These are phyloP conservation scores for Gallinago stenura DNA, from an alignment of 2,797 vertebrate species.

Conservation along the genomic window DNA sequence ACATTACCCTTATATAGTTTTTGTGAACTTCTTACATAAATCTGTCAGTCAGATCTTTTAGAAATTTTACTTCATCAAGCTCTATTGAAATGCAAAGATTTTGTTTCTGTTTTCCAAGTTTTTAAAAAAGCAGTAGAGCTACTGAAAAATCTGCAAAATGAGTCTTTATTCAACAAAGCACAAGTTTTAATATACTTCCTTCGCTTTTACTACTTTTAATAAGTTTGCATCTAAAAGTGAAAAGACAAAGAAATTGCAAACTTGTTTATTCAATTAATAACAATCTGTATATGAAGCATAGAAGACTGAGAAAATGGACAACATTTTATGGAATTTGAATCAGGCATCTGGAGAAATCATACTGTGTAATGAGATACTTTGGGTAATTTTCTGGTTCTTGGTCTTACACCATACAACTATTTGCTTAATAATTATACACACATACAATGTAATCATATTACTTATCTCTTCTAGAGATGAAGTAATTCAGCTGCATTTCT, in stretches of 20 bases:
- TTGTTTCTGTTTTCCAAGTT: not conserved
- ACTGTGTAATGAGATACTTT: not conserved
- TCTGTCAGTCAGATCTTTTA: not conserved
- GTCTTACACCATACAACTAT: not conserved
- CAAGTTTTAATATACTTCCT: not conserved
- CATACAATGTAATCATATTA: constrained; percentile 8
- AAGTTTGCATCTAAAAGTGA: not conserved
- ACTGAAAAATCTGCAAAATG: not conserved
- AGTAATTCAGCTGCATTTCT: constrained; percentile 9
- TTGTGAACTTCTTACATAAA: not conserved
- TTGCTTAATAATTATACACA: constrained; percentile 20
- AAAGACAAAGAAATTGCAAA: not conserved
- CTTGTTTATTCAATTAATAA: constrained; percentile 16
- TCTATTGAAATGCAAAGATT: not conserved
- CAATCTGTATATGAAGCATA: not conserved
- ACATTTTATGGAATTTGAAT: constrained; percentile 26
- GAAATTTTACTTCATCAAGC: not conserved
- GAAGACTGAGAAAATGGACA: not conserved
- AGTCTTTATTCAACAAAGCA: not conserved
- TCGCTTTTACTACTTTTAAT: not conserved
- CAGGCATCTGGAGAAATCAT: not conserved
- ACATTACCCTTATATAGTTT: not conserved
- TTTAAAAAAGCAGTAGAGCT: not conserved
- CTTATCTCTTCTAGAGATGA: not conserved
- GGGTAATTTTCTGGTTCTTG: constrained; percentile 45